Conservation (phyloP, 2,797 vertebrate genomes). For the Amphiprion clarkii region DNA sequence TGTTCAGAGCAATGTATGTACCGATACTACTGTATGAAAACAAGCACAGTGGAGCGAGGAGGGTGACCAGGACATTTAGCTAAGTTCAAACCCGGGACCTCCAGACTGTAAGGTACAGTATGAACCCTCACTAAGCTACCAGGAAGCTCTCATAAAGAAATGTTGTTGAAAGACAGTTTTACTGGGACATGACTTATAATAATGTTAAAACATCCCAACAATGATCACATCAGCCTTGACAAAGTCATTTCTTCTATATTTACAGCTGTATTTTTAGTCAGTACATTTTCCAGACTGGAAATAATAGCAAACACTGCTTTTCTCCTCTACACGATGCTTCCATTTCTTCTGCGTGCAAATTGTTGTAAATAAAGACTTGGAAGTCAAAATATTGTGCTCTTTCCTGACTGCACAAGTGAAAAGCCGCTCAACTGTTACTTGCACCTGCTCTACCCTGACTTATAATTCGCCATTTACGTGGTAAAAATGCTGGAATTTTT, state of each 20-base stretch:
- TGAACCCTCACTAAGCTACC: neutral
- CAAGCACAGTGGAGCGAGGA: too few species aligned
- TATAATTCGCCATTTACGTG: too few species aligned
- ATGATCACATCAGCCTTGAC: too few species aligned
- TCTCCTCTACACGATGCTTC: constrained; percentile 38
- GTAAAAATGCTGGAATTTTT: too few species aligned
- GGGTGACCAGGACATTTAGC: too few species aligned
- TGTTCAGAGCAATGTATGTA: neutral
- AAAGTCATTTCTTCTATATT: constrained; percentile 3
- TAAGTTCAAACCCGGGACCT: neutral
- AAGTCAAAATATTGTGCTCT: constrained; percentile 3
- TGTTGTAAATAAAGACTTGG: constrained; percentile 56
- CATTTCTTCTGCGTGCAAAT: constrained; percentile 24
- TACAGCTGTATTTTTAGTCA: neutral
- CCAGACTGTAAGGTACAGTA: constrained; percentile 11
- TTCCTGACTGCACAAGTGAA: constrained; percentile 6
- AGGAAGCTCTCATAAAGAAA: neutral
- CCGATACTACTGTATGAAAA: too few species aligned
- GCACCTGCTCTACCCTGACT: too few species aligned
- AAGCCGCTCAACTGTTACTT: neutral
- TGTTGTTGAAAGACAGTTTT: neutral
- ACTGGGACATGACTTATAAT: too few species aligned
- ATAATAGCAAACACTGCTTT: constrained; percentile 6
- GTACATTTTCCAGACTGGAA: constrained; percentile 5
- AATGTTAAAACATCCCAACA: too few species aligned